A percentile compares a stretch with the other conserved stretches of the same genome.
Conservation (phyloP, 2,113 vertebrate species). For the Gavia stellata region DNA sequence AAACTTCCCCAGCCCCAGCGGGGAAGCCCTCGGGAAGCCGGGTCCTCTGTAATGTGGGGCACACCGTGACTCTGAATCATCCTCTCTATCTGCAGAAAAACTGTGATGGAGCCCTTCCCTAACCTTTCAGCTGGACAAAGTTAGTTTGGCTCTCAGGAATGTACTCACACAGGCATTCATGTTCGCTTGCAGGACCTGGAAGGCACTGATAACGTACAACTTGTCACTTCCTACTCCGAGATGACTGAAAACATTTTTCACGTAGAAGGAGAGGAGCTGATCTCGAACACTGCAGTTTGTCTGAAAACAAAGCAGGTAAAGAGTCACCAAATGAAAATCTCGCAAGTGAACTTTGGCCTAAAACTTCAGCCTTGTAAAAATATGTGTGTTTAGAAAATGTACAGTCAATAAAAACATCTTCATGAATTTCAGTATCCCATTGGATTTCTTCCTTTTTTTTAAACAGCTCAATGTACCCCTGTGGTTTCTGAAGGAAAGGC, state of each 20-base stretch:
- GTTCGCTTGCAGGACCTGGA: slow-evolving; percentile 53
- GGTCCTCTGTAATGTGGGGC: not conserved
- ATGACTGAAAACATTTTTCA: slow-evolving; percentile 66
- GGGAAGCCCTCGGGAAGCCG: not conserved
- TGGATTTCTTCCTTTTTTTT: not conserved
- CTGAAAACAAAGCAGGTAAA: slow-evolving; percentile 43
- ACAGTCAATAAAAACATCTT: not conserved
- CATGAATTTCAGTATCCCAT: not conserved
- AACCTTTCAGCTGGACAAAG: not conserved
- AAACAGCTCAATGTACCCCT: not conserved
- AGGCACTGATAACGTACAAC: slow-evolving; percentile 49
- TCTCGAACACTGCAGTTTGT: slow-evolving; percentile 65
- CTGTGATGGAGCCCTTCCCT: not conserved
- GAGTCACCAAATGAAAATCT: not conserved
- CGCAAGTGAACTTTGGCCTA: not conserved
- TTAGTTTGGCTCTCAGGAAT: not conserved
- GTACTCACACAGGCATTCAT: slow-evolving; percentile 72
- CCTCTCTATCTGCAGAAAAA: not conserved
- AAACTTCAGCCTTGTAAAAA: not conserved
- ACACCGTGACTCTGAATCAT: not conserved
- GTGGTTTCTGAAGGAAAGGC: not conserved
- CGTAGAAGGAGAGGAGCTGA: slow-evolving; percentile 74
- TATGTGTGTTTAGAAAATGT: not conserved
- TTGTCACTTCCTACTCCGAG: not conserved
- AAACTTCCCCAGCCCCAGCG: not conserved